Evolutionary conservation across 2,888 invertebrate species (phyloP).

Genomic region (Nomada fucata): DNA sequence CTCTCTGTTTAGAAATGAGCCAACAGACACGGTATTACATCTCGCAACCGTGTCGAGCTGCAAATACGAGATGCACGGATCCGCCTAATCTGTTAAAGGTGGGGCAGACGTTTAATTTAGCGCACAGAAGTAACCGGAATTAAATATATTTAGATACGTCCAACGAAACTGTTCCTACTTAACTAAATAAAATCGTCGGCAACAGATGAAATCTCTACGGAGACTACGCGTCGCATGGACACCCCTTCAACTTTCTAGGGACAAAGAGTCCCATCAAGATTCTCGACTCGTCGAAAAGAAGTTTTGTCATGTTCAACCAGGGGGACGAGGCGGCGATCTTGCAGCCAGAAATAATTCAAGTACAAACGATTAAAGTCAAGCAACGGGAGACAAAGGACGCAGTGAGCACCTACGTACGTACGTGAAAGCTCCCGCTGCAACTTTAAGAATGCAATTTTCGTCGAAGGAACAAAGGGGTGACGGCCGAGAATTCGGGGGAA

Average conservation of each 20-base stretch:
- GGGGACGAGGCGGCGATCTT: background rate
- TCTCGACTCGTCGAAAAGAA: background rate
- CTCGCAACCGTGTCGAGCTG: slow-evolving; percentile 1
- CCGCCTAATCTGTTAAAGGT: background rate
- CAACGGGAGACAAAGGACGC: slow-evolving; percentile 8
- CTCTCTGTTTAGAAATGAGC: slow-evolving; percentile 2
- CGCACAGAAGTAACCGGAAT: too few species aligned
- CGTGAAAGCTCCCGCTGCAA: background rate
- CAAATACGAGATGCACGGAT: slow-evolving; percentile 12
- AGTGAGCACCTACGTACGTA: background rate
- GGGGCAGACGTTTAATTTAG: background rate
- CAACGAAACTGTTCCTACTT: too few species aligned
- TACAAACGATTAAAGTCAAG: slow-evolving; percentile 21
- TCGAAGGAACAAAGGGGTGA: background rate
- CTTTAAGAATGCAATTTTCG: slow-evolving; percentile 19
- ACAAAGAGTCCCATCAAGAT: background rate
- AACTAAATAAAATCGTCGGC: too few species aligned
- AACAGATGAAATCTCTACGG: too few species aligned
- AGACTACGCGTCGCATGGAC: background rate
- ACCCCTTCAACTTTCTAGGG: background rate
- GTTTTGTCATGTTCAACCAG: background rate
- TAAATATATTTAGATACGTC: too few species aligned
- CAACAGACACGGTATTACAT: background rate
- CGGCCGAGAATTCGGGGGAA: background rate
- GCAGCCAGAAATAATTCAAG: slow-evolving; percentile 2